Conservation (phyloP, 2,888 invertebrate genomes). For the Drosophila yooni region DNA sequence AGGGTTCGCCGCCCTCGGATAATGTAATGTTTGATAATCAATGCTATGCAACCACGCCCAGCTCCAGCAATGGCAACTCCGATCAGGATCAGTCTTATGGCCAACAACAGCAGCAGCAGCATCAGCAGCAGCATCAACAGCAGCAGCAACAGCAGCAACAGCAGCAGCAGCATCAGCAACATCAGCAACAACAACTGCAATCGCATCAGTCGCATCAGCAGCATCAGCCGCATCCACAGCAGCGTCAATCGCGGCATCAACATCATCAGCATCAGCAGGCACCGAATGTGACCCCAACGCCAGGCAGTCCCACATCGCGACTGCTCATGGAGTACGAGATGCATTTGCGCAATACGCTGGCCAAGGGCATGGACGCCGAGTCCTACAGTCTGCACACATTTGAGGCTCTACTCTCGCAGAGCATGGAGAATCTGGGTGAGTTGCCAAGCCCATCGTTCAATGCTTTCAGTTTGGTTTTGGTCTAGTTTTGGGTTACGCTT, state of each 20-base stretch:
- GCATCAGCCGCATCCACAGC: constrained; percentile 74
- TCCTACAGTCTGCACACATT: constrained; percentile 97
- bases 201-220: constrained; percentile 69
- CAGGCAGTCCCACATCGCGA: constrained; percentile 93
- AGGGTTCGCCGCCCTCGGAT: constrained; percentile 94
- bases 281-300: constrained; percentile 90
- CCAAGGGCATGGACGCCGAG: constrained; percentile 97
- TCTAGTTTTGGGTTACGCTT: constrained; percentile 39
- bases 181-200: constrained; percentile 85
- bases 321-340: constrained; percentile 96
- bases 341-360: constrained; percentile 95
- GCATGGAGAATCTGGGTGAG: constrained; percentile 96
- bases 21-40: constrained; percentile 97
- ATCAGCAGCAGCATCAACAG: constrained; percentile 87
- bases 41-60: constrained; percentile 97
- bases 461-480: constrained; percentile 16
- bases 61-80: constrained; percentile 96
- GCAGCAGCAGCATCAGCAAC: constrained; percentile 75
- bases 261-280: constrained; percentile 88
- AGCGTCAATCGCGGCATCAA: constrained; percentile 85
- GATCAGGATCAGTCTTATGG: constrained; percentile 92
- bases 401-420: constrained; percentile 95
- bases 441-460: not conserved
- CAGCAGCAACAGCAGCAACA: constrained; percentile 87
- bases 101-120: constrained; percentile 83